phyloP scores from a whole-genome alignment of 1,140 invertebrate genomes.

The Achatina immaculata region DNA sequence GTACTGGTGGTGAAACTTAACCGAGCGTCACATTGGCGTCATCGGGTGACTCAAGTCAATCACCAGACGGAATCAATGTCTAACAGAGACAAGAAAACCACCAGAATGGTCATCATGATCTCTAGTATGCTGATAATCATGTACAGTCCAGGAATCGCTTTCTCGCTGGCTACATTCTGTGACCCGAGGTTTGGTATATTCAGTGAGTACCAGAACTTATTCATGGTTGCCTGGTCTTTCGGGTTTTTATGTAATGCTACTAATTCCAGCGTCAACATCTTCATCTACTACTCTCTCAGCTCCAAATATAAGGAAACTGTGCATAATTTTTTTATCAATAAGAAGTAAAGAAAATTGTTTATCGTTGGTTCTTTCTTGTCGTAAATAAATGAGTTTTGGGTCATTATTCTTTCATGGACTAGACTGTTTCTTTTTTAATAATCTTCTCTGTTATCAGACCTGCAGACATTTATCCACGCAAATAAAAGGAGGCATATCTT shows the following conservation, averaged over 20 bases:
- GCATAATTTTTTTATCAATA: background rate
- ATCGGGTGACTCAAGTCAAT: background rate
- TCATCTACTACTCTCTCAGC: conserved; percentile 23
- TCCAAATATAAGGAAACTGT: conserved; percentile 11
- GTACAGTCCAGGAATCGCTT: background rate
- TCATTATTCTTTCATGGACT: too few species aligned
- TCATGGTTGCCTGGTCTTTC: conserved; percentile 13
- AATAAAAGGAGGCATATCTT: too few species aligned
- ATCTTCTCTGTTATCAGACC: too few species aligned
- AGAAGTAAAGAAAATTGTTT: background rate
- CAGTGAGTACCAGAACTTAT: background rate
- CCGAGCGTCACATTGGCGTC: conserved; percentile 3
- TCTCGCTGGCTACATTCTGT: background rate
- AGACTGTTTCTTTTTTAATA: too few species aligned
- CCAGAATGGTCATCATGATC: conserved; percentile 18
- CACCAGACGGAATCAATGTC: background rate
- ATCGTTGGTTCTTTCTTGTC: too few species aligned
- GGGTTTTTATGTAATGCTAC: conserved; percentile 2
- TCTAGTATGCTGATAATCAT: conserved; percentile 10
- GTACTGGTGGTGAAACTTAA: conserved; percentile 5
- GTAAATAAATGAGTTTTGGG: too few species aligned
- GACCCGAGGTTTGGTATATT: conserved; percentile 19
- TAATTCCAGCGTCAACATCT: conserved; percentile 32
- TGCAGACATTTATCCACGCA: too few species aligned
- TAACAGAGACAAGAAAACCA: conserved; percentile 14